Percentiles rank a stretch among this genome's conserved stretches.
These are phyloP conservation scores for Endotricha flammealis DNA, from an alignment of 2,888 invertebrate species.

Conservation along the genomic window DNA sequence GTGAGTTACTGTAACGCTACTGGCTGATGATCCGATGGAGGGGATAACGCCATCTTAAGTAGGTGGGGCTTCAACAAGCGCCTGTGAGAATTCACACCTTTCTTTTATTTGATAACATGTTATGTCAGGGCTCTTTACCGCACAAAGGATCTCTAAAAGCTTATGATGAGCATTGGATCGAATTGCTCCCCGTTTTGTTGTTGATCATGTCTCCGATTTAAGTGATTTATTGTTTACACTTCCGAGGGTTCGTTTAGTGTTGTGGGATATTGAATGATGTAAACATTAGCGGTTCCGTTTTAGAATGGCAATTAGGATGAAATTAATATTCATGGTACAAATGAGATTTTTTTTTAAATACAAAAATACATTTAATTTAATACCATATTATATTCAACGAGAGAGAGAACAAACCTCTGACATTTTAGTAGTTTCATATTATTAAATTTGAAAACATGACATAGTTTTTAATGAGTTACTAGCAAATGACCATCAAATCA, in stretches of 20 bases:
- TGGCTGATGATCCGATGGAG: slow-evolving; percentile 51
- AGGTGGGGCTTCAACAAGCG: slow-evolving; percentile 60
- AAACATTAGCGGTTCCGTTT: not conserved
- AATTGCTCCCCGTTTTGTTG: slow-evolving; percentile 64
- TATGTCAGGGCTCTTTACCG: slow-evolving; percentile 72
- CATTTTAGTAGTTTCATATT: too few species aligned
- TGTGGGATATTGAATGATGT: slow-evolving; percentile 1
- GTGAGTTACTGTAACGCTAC: slow-evolving; percentile 56
- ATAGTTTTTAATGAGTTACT: too few species aligned
- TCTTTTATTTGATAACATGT: slow-evolving; percentile 77
- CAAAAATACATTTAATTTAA: too few species aligned
- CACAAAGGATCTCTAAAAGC: slow-evolving; percentile 75
- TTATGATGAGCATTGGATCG: slow-evolving; percentile 67
- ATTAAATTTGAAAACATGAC: too few species aligned
- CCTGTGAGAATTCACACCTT: slow-evolving; percentile 78
- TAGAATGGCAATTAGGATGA: too few species aligned
- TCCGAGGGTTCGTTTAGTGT: slow-evolving; percentile 9
- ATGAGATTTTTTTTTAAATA: too few species aligned
- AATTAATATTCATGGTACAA: too few species aligned
- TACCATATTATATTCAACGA: too few species aligned
- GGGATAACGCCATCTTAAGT: slow-evolving; percentile 73
- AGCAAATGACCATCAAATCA: too few species aligned
- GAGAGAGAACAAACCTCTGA: too few species aligned
- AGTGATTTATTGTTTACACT: slow-evolving; percentile 53
- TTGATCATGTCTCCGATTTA: slow-evolving; percentile 67